Evolutionary conservation across 2,888 invertebrate genomes (phyloP).

Genomic region (Drosophila colorata): DNA sequence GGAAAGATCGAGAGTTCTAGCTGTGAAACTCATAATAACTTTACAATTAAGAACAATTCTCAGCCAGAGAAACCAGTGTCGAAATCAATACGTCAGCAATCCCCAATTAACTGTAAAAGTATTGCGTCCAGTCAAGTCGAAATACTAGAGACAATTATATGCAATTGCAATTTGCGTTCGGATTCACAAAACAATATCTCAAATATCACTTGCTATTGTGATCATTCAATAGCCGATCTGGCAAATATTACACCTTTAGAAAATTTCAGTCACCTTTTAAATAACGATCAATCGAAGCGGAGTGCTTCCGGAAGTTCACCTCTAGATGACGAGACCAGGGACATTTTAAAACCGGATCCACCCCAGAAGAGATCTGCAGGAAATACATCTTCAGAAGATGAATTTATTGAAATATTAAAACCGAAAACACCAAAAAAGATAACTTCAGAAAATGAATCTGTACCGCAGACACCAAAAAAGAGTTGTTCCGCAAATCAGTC

Average conservation of each 20-base stretch:
- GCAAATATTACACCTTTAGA: too few relatives aligned
- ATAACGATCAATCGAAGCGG: too few relatives aligned
- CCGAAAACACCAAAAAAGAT: too few relatives aligned
- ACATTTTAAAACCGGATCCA: neutral
- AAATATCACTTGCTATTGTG: neutral
- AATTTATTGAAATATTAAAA: too few relatives aligned
- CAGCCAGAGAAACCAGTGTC: neutral
- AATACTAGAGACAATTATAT: neutral
- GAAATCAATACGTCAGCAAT: too few relatives aligned
- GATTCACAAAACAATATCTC: too few relatives aligned
- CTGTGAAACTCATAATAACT: neutral
- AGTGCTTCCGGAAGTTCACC: neutral
- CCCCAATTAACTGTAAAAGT: neutral
- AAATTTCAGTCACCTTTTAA: too few relatives aligned
- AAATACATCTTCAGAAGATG: neutral
- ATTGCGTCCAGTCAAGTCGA: neutral
- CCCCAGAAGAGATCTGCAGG: neutral
- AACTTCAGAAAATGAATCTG: too few relatives aligned
- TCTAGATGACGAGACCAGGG: neutral
- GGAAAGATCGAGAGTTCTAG: conserved; percentile 1
- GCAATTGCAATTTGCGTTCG: neutral
- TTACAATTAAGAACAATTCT: neutral
- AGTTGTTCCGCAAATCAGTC: too few relatives aligned
- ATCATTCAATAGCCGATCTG: neutral
- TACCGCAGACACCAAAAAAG: too few relatives aligned